A percentile compares a stretch with the other conserved stretches of the same genome.
Evolutionary conservation across 2,888 invertebrate species (phyloP).

Genomic region (Sepiola atlantica): DNA sequence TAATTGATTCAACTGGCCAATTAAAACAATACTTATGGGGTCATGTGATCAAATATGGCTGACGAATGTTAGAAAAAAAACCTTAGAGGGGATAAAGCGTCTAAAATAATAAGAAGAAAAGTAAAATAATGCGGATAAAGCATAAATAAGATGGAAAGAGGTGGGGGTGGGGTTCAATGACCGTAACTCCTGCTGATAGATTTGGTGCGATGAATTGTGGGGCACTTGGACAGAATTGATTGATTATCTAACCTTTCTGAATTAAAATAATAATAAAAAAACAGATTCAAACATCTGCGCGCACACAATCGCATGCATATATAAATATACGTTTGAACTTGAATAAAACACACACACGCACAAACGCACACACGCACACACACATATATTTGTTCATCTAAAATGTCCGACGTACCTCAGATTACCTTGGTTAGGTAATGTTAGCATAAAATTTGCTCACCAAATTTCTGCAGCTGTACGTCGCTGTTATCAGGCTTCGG

Average conservation of each 20-base stretch:
- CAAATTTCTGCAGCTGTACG: too few species aligned
- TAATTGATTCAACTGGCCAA: slow-evolving; percentile 32
- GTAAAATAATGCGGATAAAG: neutral
- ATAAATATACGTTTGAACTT: too few species aligned
- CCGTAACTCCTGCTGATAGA: neutral
- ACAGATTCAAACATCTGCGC: neutral
- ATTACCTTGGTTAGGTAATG: too few species aligned
- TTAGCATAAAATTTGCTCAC: too few species aligned
- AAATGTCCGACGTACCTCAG: too few species aligned
- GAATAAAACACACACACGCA: too few species aligned
- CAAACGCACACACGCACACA: too few species aligned
- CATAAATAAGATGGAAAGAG: neutral
- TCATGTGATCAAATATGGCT: slow-evolving; percentile 21
- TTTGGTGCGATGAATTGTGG: neutral
- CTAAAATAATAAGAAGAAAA: neutral
- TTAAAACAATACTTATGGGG: neutral
- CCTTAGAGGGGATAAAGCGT: neutral
- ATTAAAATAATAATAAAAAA: neutral
- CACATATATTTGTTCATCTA: too few species aligned
- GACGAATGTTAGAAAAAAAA: neutral
- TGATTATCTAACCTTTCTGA: neutral
- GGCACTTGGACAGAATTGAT: neutral
- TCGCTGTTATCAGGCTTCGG: too few species aligned
- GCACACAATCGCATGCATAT: too few species aligned
- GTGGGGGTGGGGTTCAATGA: neutral